phyloP scores from a whole-genome alignment of 2,113 vertebrate genomes.

The Myiagra hebetior region DNA sequence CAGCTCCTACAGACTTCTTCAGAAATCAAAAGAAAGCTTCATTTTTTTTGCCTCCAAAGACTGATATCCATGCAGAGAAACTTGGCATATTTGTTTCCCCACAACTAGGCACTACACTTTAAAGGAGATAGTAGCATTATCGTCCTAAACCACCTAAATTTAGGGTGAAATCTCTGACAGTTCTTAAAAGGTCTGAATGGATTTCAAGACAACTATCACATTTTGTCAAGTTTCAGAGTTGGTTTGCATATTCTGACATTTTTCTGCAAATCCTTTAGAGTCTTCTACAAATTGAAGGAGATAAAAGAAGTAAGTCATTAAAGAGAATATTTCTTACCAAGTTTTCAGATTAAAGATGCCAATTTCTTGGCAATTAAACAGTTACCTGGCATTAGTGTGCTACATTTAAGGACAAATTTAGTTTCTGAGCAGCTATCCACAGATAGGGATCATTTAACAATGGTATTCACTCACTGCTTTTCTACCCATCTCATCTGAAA shows the following conservation, averaged over 20 bases:
- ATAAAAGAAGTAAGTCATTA: neutral
- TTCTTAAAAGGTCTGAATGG: neutral
- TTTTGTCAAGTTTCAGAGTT: neutral
- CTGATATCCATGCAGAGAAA: neutral
- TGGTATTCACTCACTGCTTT: neutral
- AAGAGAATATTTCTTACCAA: neutral
- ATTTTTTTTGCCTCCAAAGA: neutral
- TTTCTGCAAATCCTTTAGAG: neutral
- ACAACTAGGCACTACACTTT: neutral
- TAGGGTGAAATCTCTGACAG: neutral
- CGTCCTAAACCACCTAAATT: neutral
- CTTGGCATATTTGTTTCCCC: neutral
- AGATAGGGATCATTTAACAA: neutral
- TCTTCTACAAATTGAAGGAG: neutral
- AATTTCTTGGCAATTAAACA: neutral
- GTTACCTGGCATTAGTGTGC: neutral
- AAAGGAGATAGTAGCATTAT: neutral
- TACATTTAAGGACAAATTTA: neutral
- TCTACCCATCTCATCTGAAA: neutral
- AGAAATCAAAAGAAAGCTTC: neutral
- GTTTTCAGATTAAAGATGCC: neutral
- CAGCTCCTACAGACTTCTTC: neutral
- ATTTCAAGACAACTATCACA: neutral
- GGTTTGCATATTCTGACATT: neutral
- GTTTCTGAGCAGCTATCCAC: neutral